phyloP scores from a whole-genome alignment of 1,140 invertebrate species.

The Bilobella aurantiaca region DNA sequence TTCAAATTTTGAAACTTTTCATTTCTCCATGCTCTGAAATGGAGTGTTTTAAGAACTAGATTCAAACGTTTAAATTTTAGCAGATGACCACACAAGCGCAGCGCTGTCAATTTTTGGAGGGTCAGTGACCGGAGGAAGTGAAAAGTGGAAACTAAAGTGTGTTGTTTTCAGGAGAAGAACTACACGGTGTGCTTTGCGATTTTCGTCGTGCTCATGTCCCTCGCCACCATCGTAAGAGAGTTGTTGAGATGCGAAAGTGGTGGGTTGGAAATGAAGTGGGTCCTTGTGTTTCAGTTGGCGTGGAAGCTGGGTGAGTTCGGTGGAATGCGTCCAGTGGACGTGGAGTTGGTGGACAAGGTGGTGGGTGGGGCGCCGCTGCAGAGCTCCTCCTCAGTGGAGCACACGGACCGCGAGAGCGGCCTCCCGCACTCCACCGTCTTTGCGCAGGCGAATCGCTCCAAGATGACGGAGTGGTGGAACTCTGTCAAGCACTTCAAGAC shows the following conservation, averaged over 20 bases:
- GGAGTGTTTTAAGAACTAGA: too few species aligned
- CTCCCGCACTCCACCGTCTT: slow-evolving; percentile 3
- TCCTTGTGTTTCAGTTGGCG: too few species aligned
- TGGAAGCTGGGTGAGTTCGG: neutral
- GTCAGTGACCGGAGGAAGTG: too few species aligned
- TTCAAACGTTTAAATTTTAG: too few species aligned
- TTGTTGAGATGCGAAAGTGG: slow-evolving; percentile 6
- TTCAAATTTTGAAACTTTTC: too few species aligned
- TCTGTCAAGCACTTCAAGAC: slow-evolving; percentile 50
- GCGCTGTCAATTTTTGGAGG: too few species aligned
- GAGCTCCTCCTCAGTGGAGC: neutral
- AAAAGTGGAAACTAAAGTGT: too few species aligned
- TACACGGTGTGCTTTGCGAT: slow-evolving; percentile 98
- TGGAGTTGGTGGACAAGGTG: neutral
- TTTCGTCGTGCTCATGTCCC: slow-evolving; percentile 86
- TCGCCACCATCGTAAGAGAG: slow-evolving; percentile 65
- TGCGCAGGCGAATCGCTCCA: neutral
- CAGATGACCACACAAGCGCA: too few species aligned
- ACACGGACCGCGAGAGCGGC: neutral
- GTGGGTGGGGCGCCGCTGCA: neutral
- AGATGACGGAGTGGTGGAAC: slow-evolving; percentile 1
- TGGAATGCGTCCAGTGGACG: neutral
- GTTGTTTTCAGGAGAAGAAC: slow-evolving; percentile 64
- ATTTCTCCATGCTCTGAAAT: too few species aligned
- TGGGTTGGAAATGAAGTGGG: too few species aligned